These are phyloP conservation scores for Xanthostigma xanthostigma DNA, from an alignment of 2,888 invertebrate species.

Conservation along the genomic window DNA sequence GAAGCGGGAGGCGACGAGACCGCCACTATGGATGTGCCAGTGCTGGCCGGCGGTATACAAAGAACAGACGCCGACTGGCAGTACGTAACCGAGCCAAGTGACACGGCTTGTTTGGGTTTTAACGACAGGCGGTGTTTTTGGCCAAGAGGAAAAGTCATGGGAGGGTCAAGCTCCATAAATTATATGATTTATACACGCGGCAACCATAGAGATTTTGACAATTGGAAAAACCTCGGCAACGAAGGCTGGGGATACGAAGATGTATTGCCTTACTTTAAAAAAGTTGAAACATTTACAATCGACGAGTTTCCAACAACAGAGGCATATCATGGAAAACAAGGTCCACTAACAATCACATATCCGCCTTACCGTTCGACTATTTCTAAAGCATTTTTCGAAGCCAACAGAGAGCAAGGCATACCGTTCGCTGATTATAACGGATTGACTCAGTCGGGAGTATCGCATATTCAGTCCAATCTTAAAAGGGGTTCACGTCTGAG, in stretches of 20 bases:
- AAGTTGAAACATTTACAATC: slow-evolving; percentile 72
- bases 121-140: slow-evolving; percentile 59
- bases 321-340: slow-evolving; percentile 35
- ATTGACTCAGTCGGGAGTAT: slow-evolving; percentile 35
- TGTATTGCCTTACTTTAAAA: slow-evolving; percentile 68
- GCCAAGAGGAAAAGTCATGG: slow-evolving; percentile 73
- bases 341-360: slow-evolving; percentile 39
- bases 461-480: slow-evolving; percentile 35
- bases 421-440: slow-evolving; percentile 54
- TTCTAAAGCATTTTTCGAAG: slow-evolving; percentile 45
- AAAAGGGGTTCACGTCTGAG: slow-evolving; percentile 32
- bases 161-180: slow-evolving; percentile 76
- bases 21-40: slow-evolving; percentile 58
- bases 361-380: slow-evolving; percentile 41
- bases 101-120: slow-evolving; percentile 63
- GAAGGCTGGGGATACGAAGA: slow-evolving; percentile 52
- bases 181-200: slow-evolving; percentile 88
- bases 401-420: slow-evolving; percentile 45
- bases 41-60: slow-evolving; percentile 58
- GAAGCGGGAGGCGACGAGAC: slow-evolving; percentile 59
- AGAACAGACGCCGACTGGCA: slow-evolving; percentile 62
- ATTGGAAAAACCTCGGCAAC: slow-evolving; percentile 74
- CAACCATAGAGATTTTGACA: slow-evolving; percentile 70
- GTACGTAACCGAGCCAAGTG: slow-evolving; percentile 64
- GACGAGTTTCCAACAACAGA: slow-evolving; percentile 43